Conservation (phyloP, 2,797 vertebrate genomes). For the Pitangus sulphuratus region DNA sequence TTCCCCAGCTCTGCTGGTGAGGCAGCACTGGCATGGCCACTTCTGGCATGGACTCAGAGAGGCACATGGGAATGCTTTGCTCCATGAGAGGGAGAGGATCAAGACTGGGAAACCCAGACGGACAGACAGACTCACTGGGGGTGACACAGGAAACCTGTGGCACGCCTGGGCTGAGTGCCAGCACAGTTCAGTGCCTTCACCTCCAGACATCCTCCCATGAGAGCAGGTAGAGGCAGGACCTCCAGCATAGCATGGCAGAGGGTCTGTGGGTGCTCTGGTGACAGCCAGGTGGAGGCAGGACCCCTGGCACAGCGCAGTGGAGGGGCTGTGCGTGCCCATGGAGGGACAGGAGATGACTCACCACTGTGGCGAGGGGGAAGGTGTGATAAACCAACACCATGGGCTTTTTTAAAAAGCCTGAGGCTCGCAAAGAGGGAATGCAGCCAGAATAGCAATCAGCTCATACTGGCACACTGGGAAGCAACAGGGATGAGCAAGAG, state of each 20-base stretch:
- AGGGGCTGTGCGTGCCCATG: neutral
- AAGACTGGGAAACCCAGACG: neutral
- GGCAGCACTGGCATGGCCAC: neutral
- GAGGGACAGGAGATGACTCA: neutral
- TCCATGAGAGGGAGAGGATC: accelerated
- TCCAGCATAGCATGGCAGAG: accelerated
- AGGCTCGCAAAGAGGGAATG: neutral
- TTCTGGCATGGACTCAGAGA: accelerated
- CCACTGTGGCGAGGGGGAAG: neutral
- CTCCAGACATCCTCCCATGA: neutral
- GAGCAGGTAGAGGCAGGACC: accelerated
- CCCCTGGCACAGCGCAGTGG: accelerated
- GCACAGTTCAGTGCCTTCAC: neutral
- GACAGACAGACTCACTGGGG: neutral
- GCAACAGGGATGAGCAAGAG: neutral
- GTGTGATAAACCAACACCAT: neutral
- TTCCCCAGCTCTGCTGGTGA: accelerated
- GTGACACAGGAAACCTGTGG: slow-evolving; percentile 32
- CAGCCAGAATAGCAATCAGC: neutral
- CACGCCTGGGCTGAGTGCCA: neutral
- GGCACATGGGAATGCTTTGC: neutral
- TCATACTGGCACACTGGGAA: neutral
- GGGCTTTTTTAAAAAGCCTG: neutral
- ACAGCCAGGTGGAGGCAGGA: accelerated
- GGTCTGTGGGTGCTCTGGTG: neutral